Evolutionary conservation across 2,797 vertebrate species (phyloP).

Genomic region (Babyrousa celebensis): DNA sequence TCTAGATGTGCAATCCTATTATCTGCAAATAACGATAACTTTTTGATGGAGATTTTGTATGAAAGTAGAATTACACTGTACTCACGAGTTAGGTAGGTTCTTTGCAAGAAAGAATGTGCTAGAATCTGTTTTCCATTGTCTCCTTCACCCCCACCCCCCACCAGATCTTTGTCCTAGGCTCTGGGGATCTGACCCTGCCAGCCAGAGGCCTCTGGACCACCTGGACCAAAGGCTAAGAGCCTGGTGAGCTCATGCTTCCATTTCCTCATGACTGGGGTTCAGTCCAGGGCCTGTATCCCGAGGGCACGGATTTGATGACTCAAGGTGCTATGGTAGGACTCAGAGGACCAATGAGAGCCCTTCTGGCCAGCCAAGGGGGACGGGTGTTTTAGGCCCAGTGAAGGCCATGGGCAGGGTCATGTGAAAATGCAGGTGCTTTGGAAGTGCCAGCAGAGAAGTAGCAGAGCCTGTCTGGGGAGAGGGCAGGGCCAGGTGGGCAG

Average conservation of each 20-base stretch:
- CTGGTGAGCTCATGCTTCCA: background rate
- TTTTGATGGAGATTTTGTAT: background rate
- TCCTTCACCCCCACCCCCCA: background rate
- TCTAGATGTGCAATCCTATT: background rate
- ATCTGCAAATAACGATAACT: background rate
- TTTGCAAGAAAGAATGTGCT: background rate
- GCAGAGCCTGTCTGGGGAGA: background rate
- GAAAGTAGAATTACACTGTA: background rate
- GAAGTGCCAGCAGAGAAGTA: background rate
- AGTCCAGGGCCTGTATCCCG: background rate
- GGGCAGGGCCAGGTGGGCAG: background rate
- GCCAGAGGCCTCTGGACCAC: background rate
- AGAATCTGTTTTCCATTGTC: background rate
- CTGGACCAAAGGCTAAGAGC: background rate
- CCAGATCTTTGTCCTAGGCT: background rate
- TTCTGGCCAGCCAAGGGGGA: background rate
- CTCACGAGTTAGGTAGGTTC: background rate
- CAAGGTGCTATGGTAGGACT: background rate
- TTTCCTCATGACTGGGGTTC: background rate
- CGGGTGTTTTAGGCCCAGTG: background rate
- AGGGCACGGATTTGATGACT: background rate
- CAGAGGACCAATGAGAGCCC: background rate
- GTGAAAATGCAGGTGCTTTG: background rate
- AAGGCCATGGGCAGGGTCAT: fast-evolving
- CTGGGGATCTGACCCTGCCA: background rate